These are phyloP conservation scores for Mesocricetus auratus DNA, from an alignment of 2,113 vertebrate species.

Conservation along the genomic window DNA sequence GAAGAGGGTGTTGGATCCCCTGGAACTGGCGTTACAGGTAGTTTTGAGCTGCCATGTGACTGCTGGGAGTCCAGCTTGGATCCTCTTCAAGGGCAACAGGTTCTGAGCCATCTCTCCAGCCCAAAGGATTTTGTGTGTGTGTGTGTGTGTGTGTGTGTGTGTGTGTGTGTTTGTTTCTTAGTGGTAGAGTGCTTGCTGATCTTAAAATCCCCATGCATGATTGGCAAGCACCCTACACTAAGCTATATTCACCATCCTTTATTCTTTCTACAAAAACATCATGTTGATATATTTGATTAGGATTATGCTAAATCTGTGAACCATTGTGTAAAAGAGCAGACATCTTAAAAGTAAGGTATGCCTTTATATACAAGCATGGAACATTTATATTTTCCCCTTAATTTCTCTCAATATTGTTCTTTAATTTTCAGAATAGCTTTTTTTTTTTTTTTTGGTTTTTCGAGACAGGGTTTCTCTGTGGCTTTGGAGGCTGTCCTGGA, in stretches of 20 bases:
- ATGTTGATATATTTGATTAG: not conserved
- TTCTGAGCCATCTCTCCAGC: not conserved
- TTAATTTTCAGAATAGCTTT: not conserved
- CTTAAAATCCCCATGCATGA: not conserved
- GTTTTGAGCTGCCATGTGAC: not conserved
- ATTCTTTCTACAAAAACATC: not conserved
- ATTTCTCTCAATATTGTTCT: not conserved
- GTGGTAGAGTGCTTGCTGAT: not conserved
- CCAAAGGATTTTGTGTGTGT: not conserved
- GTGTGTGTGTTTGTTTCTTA: too few relatives aligned
- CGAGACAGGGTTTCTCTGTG: too few relatives aligned
- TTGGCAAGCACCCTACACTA: not conserved
- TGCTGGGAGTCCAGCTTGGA: not conserved
- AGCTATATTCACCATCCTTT: not conserved
- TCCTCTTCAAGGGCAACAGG: not conserved
- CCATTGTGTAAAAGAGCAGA: not conserved
- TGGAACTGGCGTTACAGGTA: not conserved
- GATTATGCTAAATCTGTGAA: not conserved
- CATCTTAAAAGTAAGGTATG: not conserved
- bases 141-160: not conserved
- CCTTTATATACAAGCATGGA: not conserved
- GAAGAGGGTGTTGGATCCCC: not conserved
- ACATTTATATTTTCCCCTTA: not conserved
- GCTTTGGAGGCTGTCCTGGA: too few relatives aligned
- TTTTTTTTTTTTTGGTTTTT: too few relatives aligned